phyloP scores from a whole-genome alignment of 1,140 invertebrate species.

The Cotesia typhae region DNA sequence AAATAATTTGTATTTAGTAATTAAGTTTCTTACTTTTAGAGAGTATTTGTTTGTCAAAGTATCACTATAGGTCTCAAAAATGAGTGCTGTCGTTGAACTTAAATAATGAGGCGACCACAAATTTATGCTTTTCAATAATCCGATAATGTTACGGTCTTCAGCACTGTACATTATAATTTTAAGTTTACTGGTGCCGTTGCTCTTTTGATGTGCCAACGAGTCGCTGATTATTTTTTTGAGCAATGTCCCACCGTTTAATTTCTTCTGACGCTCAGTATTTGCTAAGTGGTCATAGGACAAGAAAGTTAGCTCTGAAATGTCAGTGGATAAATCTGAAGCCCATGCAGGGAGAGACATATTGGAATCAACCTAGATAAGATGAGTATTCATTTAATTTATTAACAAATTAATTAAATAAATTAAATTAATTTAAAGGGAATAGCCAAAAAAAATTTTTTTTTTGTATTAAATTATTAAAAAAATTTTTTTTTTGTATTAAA shows the following conservation, averaged over 20 bases:
- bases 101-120: slow-evolving; percentile 45
- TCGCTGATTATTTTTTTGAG: slow-evolving; percentile 51
- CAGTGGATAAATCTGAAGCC: slow-evolving; percentile 33
- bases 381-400: slow-evolving; percentile 33
- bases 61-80: slow-evolving; percentile 54
- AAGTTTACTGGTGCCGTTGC: slow-evolving; percentile 22
- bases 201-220: slow-evolving; percentile 35
- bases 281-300: slow-evolving; percentile 50
- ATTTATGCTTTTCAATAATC: slow-evolving; percentile 49
- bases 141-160: slow-evolving; percentile 52
- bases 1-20: too few species aligned
- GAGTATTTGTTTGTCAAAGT: slow-evolving; percentile 44
- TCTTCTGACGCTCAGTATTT: slow-evolving; percentile 45
- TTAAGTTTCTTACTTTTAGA: slow-evolving; percentile 46
- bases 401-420: background rate
- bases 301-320: slow-evolving; percentile 45
- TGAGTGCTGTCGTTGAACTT: slow-evolving; percentile 45
- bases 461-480: too few species aligned
- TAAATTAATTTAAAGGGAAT: background rate
- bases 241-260: slow-evolving; percentile 55
- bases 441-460: too few species aligned
- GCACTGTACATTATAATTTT: slow-evolving; percentile 55
- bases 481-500: too few species aligned
- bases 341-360: slow-evolving; percentile 40
- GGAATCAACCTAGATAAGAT: slow-evolving; percentile 48